phyloP scores from a whole-genome alignment of 1,140 invertebrate genomes.

The Helicoverpa armigera region DNA sequence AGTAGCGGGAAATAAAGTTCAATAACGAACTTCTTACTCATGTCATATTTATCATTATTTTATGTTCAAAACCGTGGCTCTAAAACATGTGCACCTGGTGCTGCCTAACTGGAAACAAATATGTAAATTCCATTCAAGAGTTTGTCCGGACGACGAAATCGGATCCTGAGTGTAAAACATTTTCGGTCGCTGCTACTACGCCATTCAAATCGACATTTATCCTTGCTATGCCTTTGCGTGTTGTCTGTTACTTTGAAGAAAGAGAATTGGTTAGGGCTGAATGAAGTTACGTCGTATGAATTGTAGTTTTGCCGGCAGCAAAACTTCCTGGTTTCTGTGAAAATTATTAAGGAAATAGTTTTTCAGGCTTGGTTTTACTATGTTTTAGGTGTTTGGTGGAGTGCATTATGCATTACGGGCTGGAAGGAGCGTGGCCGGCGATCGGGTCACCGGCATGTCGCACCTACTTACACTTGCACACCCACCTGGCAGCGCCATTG shows the following conservation, averaged over 20 bases:
- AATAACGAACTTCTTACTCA: neutral
- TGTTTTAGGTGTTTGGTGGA: neutral
- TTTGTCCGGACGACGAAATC: slow-evolving; percentile 22
- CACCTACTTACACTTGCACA: slow-evolving; percentile 82
- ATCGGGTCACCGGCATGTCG: slow-evolving; percentile 64
- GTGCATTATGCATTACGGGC: slow-evolving; percentile 3
- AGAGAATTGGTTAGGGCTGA: slow-evolving; percentile 1
- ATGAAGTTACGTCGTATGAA: slow-evolving; percentile 6
- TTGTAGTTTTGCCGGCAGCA: neutral
- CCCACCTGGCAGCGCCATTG: slow-evolving; percentile 80
- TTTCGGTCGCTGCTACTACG: neutral
- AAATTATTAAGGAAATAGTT: too few relatives aligned
- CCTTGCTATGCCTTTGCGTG: slow-evolving; percentile 51
- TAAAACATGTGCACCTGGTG: neutral
- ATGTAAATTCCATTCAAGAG: slow-evolving; percentile 29
- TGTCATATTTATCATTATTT: neutral
- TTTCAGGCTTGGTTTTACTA: too few relatives aligned
- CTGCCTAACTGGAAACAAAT: slow-evolving; percentile 2
- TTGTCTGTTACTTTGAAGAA: slow-evolving; percentile 50
- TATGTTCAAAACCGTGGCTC: neutral
- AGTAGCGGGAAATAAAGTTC: neutral
- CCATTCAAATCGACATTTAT: slow-evolving; percentile 18
- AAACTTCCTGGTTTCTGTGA: too few relatives aligned
- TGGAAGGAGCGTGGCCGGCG: slow-evolving; percentile 20
- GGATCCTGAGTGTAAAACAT: neutral